Base-by-base conservation (phyloP, 2,888 invertebrate species). In the Caenorhabditis drosophilae region DNA sequence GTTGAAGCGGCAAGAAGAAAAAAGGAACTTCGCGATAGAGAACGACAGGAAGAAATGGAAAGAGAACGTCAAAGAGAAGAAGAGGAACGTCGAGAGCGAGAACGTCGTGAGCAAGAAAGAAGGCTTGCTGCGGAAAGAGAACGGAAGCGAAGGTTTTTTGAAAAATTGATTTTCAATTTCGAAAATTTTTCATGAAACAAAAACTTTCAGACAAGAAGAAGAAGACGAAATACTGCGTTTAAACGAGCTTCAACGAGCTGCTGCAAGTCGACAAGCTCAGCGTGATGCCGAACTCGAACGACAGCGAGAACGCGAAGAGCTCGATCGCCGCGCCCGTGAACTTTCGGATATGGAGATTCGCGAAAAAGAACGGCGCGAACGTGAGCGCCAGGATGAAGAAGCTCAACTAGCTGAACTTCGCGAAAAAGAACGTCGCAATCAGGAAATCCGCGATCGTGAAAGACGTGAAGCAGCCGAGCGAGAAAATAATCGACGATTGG, bases 401-500 rank as follows among this genome's bases (percentile, higher is more conserved):
- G 71, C 75, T 11, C 68, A 74, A 16, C 61, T 82, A 26, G 72
- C 72, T n/a, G 77, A 80, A 40, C 66, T 81, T 22, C 66, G 68
- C 1, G 80, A 79, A 1, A 59, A 64, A 34, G 82, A 82, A 53
- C 58, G 75, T 12, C 66, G 80, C n/a, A 81, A 80, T 45, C 78
- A 77, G 16, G 77, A 73, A 12, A 70, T 75, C 25, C 75, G 82
- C 2, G 82, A 82, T 7, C 67, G 69, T 6, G 81, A 83, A 38
- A 50, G 82, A 12, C 56, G 63, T 11, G 77, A 79, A 47, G 82
- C 82, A 12, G 77, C 74, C 11, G 77, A 74, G 15, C 74, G 82
- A 26, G 82, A 83, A 42, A 70, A 64, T 6, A 58, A 49, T 2
- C 61, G 82, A 11, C 57, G 73, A 53, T 36, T 57, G 11, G 61